A percentile compares a stretch with the other conserved stretches of the same genome.
phyloP scores from a whole-genome alignment of 2,888 invertebrate species.

The Philaethria dido region DNA sequence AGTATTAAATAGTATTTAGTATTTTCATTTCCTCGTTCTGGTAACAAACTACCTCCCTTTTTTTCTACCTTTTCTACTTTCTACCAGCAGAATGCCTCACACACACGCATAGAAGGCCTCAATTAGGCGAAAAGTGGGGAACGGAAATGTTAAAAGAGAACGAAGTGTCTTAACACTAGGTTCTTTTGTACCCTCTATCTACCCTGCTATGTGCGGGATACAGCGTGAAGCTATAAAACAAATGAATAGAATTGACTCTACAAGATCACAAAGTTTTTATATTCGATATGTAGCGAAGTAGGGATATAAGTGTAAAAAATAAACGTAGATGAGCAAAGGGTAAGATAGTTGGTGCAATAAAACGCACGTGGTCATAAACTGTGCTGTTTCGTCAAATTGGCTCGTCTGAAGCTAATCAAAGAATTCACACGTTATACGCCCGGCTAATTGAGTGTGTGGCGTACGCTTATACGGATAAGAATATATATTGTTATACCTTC shows the following conservation, averaged over 20 bases:
- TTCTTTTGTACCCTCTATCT: no score
- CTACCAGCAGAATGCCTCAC: no score
- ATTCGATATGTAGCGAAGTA: not conserved
- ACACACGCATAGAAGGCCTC: no score
- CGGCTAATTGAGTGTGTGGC: constrained; percentile 40
- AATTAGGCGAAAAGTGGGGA: no score
- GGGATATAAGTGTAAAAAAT: constrained; percentile 19
- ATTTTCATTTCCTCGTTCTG: no score
- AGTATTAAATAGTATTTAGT: no score
- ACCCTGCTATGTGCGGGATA: no score
- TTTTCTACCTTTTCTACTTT: no score
- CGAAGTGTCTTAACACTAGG: no score
- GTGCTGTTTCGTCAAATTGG: constrained; percentile 56
- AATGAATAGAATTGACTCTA: not conserved
- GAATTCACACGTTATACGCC: constrained; percentile 47
- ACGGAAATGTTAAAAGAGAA: no score
- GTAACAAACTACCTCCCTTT: no score
- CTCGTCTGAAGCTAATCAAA: constrained; percentile 59
- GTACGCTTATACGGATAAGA: constrained; percentile 14
- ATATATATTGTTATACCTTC: constrained; percentile 23
- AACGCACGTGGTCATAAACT: constrained; percentile 64
- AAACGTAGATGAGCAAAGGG: constrained; percentile 24
- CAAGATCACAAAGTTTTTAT: not conserved
- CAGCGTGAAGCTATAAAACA: not conserved
- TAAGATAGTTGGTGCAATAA: constrained; percentile 53